Evolutionary conservation across 2,113 vertebrate genomes (phyloP).

Genomic region (Eulemur rufifrons): DNA sequence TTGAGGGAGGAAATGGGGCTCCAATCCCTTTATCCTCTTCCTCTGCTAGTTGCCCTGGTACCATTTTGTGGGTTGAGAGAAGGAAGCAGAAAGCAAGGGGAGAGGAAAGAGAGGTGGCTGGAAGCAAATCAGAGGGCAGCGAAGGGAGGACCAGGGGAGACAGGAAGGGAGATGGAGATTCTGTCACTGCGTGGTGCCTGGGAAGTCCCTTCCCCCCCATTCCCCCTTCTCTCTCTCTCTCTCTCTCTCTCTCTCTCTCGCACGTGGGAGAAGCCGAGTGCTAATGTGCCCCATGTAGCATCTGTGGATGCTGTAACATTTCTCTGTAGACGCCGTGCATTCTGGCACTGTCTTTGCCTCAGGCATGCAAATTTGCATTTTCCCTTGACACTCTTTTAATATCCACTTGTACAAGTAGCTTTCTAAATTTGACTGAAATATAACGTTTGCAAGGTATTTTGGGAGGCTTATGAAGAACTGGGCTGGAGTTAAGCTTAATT

Average conservation of each 20-base stretch:
- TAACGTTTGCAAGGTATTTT: constrained; percentile 70
- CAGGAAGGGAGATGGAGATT: no score
- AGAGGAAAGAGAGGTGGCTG: background rate
- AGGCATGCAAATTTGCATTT: constrained; percentile 75
- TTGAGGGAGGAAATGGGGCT: background rate
- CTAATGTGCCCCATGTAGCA: constrained; percentile 20
- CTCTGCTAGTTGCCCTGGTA: background rate
- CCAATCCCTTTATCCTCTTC: background rate
- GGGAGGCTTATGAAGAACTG: constrained; percentile 56
- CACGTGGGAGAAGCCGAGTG: background rate
- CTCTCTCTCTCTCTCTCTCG: background rate
- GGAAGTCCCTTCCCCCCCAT: no score
- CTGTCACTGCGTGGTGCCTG: no score
- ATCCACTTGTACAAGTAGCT: constrained; percentile 63
- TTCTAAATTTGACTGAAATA: constrained; percentile 75
- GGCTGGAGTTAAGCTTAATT: constrained; percentile 67
- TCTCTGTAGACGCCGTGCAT: constrained; percentile 50
- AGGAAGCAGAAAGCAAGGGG: background rate
- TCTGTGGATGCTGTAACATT: constrained; percentile 34
- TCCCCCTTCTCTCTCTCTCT: background rate
- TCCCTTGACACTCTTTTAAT: constrained; percentile 73
- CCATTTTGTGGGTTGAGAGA: background rate
- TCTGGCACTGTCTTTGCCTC: constrained; percentile 62
- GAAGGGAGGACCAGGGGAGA: background rate
- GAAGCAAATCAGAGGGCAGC: background rate